A percentile compares a stretch with the other conserved stretches of the same genome.
phyloP scores from a whole-genome alignment of 2,113 vertebrate species.

The Tretioscincus oriximinensis region DNA sequence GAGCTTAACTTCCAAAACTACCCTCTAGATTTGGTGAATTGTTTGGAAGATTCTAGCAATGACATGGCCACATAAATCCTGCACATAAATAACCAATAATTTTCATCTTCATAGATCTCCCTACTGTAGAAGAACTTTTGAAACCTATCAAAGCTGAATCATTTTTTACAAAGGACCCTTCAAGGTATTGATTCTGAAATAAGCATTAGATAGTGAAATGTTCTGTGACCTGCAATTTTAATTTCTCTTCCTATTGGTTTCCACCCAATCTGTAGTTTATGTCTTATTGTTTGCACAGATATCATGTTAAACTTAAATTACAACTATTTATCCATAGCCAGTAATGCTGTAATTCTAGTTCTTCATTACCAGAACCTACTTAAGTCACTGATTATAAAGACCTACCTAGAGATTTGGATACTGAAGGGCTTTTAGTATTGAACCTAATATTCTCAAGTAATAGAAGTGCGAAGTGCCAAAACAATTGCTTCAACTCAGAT shows the following conservation, averaged over 20 bases:
- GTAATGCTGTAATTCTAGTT: neutral
- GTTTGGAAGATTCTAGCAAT: too few relatives aligned
- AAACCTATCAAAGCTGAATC: conserved; percentile 77
- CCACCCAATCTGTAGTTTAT: neutral
- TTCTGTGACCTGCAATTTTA: neutral
- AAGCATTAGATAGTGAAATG: neutral
- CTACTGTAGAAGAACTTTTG: conserved; percentile 92
- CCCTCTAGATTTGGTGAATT: too few relatives aligned
- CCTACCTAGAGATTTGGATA: neutral
- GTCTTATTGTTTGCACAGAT: neutral
- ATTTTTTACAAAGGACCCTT: conserved; percentile 51
- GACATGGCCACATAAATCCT: too few relatives aligned
- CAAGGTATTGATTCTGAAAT: conserved; percentile 71
- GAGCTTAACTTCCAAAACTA: too few relatives aligned
- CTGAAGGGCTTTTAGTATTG: neutral
- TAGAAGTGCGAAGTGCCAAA: too few relatives aligned
- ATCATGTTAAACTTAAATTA: neutral
- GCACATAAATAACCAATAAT: too few relatives aligned
- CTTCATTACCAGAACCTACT: neutral
- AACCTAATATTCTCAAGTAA: neutral
- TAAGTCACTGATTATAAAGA: neutral
- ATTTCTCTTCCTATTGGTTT: neutral
- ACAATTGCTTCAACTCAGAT: too few relatives aligned
- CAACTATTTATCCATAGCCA: neutral
- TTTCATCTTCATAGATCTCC: conserved; percentile 75